Conservation (phyloP, 1,140 invertebrate genomes). For the Asobara japonica region DNA sequence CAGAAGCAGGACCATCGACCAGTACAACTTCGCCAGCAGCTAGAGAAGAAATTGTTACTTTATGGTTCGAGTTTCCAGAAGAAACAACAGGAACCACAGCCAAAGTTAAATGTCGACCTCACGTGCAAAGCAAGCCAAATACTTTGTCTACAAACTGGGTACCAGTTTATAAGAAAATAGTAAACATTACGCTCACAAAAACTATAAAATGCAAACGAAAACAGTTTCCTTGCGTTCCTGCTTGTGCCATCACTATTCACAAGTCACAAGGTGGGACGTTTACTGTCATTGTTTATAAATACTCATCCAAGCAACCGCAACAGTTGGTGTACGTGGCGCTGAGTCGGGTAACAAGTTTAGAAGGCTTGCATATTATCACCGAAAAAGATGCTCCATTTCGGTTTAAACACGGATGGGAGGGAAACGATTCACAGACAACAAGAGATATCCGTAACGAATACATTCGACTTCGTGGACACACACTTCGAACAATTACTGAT, state of each 20-base stretch:
- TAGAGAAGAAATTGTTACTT: not conserved
- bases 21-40: not conserved
- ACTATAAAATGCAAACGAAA: slow-evolving; percentile 18
- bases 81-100: not conserved
- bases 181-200: slow-evolving; percentile 12
- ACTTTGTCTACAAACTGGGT: not conserved
- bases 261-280: slow-evolving; percentile 54
- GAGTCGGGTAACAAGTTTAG: slow-evolving; percentile 48
- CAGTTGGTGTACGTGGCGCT: slow-evolving; percentile 51
- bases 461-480: not conserved
- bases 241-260: slow-evolving; percentile 46
- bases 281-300: slow-evolving; percentile 50
- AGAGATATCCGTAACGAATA: not conserved
- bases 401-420: slow-evolving; percentile 16
- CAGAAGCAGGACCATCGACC: too few relatives aligned
- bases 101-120: not conserved
- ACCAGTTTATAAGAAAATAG: not conserved
- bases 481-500: not conserved
- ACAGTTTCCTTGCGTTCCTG: slow-evolving; percentile 19
- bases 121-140: not conserved
- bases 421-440: not conserved
- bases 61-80: not conserved
- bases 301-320: slow-evolving; percentile 41
- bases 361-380: slow-evolving; percentile 43
- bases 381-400: slow-evolving; percentile 36